Evolutionary conservation across 2,113 vertebrate genomes (phyloP).

Genomic region (Poecile atricapillus): DNA sequence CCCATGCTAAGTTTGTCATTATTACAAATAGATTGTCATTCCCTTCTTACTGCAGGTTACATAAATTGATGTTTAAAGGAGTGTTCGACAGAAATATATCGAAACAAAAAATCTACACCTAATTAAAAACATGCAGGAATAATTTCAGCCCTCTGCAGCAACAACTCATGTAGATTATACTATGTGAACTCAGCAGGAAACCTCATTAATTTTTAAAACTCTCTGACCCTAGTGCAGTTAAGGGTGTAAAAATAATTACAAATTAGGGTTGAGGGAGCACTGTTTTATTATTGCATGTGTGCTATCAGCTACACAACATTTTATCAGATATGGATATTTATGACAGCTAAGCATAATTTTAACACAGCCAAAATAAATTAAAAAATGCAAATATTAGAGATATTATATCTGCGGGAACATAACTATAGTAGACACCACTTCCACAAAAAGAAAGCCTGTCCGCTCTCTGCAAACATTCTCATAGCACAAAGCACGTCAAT

Average conservation of each 20-base stretch:
- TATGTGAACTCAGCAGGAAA: constrained; percentile 75
- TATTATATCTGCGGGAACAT: not conserved
- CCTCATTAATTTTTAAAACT: constrained; percentile 83
- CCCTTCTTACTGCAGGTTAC: not conserved
- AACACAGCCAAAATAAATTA: not conserved
- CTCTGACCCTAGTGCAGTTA: constrained; percentile 73
- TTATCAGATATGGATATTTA: constrained; percentile 15
- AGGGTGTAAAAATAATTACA: constrained; percentile 79
- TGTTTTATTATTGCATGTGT: constrained; percentile 62
- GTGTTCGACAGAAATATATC: not conserved
- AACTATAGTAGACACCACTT: constrained; percentile 37
- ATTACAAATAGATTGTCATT: not conserved
- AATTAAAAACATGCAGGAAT: constrained; percentile 53
- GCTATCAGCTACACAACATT: constrained; percentile 39
- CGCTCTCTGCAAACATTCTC: not conserved
- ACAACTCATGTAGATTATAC: constrained; percentile 64
- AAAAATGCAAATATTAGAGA: constrained; percentile 25
- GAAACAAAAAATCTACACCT: constrained; percentile 43
- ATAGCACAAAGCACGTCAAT: constrained; percentile 68
- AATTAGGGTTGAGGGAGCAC: constrained; percentile 73
- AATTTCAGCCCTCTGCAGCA: constrained; percentile 59
- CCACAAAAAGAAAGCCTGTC: not conserved
- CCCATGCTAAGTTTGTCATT: not conserved
- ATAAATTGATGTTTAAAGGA: constrained; percentile 20
- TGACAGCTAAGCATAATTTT: constrained; percentile 10